Evolutionary conservation across 2,113 vertebrate genomes (phyloP).

Genomic region (Paramormyrops kingsleyae): DNA sequence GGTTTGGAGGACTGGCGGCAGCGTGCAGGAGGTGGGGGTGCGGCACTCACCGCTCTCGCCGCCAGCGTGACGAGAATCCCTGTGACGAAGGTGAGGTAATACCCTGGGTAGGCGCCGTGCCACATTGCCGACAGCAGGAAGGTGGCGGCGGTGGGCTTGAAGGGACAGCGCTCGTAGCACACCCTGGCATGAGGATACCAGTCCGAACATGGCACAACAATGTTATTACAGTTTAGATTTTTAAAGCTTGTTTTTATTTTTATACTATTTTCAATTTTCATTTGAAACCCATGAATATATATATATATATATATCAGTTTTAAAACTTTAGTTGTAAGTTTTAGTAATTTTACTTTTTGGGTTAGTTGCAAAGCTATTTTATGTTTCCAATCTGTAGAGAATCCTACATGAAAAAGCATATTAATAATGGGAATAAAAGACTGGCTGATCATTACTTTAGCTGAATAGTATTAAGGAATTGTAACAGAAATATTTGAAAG

Average conservation of each 20-base stretch:
- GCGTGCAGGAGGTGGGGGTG: background rate
- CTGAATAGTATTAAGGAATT: background rate
- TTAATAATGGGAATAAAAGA: background rate
- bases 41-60: conserved; percentile 76
- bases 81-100: conserved; percentile 90
- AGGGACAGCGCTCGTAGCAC: conserved; percentile 80
- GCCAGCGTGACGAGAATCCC: conserved; percentile 81
- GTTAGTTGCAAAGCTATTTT: background rate
- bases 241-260: background rate
- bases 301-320: background rate
- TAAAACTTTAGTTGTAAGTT: background rate
- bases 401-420: background rate
- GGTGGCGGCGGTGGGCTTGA: conserved; percentile 80
- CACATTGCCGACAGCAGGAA: conserved; percentile 90
- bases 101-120: conserved; percentile 92
- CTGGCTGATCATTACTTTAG: background rate
- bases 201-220: background rate
- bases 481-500: background rate
- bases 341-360: background rate
- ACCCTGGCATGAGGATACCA: conserved; percentile 59
- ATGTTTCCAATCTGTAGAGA: background rate
- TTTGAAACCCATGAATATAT: background rate
- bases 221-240: background rate
- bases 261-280: background rate
- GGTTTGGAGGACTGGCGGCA: no score